These are phyloP conservation scores for Stegodyphus dumicola DNA, from an alignment of 1,140 invertebrate genomes.

Conservation along the genomic window DNA sequence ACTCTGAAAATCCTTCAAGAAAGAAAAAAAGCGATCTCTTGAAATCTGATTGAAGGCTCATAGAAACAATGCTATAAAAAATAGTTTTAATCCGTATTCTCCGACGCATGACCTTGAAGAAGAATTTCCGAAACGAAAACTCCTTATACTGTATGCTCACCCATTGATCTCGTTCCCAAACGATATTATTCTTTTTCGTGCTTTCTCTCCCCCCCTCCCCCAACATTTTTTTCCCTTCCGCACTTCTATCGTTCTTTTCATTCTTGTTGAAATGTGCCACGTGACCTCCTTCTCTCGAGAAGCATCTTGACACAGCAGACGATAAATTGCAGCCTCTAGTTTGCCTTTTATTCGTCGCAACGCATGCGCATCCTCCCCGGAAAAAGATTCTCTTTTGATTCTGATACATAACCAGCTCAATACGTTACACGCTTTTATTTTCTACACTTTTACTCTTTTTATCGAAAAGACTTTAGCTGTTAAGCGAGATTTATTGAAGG, in stretches of 20 bases:
- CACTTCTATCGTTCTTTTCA: background rate
- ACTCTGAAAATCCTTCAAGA: background rate
- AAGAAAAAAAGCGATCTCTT: background rate
- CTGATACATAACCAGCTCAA: too few relatives aligned
- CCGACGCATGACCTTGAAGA: slow-evolving; percentile 8
- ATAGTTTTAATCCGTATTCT: slow-evolving; percentile 5
- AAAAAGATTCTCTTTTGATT: background rate
- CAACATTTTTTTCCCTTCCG: too few relatives aligned
- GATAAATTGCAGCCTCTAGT: slow-evolving; percentile 47
- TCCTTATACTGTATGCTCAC: background rate
- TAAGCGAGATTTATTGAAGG: too few relatives aligned
- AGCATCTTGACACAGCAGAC: slow-evolving; percentile 43
- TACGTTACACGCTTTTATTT: too few relatives aligned
- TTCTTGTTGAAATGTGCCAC: slow-evolving; percentile 35
- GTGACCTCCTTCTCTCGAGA: slow-evolving; percentile 31
- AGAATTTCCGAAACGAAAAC: slow-evolving; percentile 4
- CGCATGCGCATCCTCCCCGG: background rate
- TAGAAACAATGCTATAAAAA: background rate
- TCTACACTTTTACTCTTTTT: too few relatives aligned
- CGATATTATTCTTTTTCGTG: slow-evolving; percentile 38
- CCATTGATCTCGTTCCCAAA: slow-evolving; percentile 25
- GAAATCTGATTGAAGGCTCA: slow-evolving; percentile 11
- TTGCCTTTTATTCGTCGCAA: slow-evolving; percentile 15
- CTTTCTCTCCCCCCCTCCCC: background rate
- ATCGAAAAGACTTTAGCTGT: too few relatives aligned